These are phyloP conservation scores for Altica lythri DNA, from an alignment of 2,888 invertebrate genomes.

Conservation along the genomic window DNA sequence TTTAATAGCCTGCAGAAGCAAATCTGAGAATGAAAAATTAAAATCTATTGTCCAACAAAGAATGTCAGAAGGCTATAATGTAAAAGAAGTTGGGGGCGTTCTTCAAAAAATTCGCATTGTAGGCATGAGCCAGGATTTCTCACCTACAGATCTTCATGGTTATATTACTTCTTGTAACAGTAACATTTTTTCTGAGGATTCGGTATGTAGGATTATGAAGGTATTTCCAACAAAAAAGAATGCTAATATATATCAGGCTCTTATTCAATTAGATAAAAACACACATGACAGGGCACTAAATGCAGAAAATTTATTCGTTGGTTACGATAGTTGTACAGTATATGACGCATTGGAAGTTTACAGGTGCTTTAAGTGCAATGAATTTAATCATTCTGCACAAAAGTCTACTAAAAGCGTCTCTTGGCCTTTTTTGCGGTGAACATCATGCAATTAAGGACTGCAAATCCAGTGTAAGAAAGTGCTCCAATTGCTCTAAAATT, in stretches of 20 bases:
- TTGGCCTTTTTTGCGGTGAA: conserved; percentile 6
- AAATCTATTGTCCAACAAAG: background rate
- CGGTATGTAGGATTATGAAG: conserved; percentile 15
- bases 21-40: conserved; percentile 6
- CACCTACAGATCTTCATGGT: conserved; percentile 3
- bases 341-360: conserved; percentile 5
- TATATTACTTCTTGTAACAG: no score
- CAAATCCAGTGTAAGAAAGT: background rate
- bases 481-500: background rate
- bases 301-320: conserved; percentile 14
- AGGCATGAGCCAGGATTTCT: conserved; percentile 2
- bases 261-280: conserved; percentile 18
- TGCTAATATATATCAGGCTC: conserved; percentile 10
- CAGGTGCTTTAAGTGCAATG: conserved; percentile 7
- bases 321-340: conserved; percentile 17
- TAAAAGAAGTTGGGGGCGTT: conserved; percentile 1
- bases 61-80: background rate
- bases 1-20: conserved; percentile 1
- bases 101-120: conserved; percentile 1
- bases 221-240: conserved; percentile 11
- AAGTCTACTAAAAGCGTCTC: conserved; percentile 1
- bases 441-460: conserved; percentile 5
- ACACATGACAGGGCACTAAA: conserved; percentile 5
- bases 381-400: conserved; percentile 13
- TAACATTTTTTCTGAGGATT: background rate